These are phyloP conservation scores for Celastrina argiolus DNA, from an alignment of 2,888 invertebrate species.

Conservation along the genomic window DNA sequence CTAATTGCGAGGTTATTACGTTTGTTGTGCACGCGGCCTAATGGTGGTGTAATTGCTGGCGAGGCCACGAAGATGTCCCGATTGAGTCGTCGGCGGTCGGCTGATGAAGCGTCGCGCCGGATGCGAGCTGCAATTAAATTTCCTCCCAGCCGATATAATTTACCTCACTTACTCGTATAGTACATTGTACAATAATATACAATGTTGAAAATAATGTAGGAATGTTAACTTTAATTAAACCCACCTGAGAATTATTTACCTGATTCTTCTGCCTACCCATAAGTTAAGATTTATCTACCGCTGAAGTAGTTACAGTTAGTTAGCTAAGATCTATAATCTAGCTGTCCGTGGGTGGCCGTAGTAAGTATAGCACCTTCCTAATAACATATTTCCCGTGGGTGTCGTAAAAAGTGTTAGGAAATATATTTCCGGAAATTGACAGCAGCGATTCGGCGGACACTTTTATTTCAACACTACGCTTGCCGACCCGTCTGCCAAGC, in stretches of 20 bases:
- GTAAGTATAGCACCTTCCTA: too few species aligned
- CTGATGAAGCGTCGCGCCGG: conserved; percentile 44
- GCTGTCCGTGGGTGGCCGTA: too few species aligned
- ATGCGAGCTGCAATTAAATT: conserved; percentile 26
- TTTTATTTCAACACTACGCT: too few species aligned
- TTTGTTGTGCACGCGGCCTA: conserved; percentile 71
- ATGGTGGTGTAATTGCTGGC: conserved; percentile 74
- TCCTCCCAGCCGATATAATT: background rate
- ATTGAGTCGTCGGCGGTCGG: conserved; percentile 66
- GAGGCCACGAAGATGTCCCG: conserved; percentile 76
- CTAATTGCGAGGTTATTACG: conserved; percentile 76
- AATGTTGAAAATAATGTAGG: background rate
- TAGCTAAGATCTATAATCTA: too few species aligned
- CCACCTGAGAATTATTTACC: background rate
- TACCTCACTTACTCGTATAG: background rate
- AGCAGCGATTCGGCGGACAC: too few species aligned
- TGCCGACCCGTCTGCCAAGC: too few species aligned
- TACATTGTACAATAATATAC: background rate
- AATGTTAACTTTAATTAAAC: background rate
- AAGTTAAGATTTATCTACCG: too few species aligned
- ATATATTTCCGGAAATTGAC: too few species aligned
- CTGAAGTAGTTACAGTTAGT: too few species aligned
- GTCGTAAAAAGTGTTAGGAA: too few species aligned
- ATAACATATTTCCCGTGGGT: too few species aligned
- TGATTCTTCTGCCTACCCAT: background rate